Base-by-base conservation (phyloP, 2,888 invertebrate genomes). In the Campoplex nolae region DNA sequence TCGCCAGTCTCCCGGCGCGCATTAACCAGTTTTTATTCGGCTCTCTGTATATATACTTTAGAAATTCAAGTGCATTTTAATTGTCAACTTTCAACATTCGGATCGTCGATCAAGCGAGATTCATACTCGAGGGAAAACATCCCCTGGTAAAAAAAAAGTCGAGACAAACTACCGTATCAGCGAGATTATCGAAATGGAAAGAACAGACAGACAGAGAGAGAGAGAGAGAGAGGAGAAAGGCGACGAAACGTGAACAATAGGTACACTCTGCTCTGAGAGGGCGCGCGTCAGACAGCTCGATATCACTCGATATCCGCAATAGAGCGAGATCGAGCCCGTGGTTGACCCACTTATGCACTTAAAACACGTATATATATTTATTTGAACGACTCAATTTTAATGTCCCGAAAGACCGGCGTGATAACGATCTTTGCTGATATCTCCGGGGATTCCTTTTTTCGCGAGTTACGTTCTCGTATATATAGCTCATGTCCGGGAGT, bases 221-320 rank as follows among this genome's bases (percentile, higher is more conserved):
- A 48, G 35, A 62, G 58, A n/a, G n/a, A n/a, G n/a, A n/a, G 56
- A 68, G 38, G 45, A 3, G 62, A 73, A 58, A 71, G 70, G 38
- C 56, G 71, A 65, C 65, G 71, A 76, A 75, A 85, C 42, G 56
- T 74, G 81, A 51, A 81, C 32, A 32, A 38, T 23, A 77, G 35
- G 35, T 35, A 54, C 45, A 73, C 45, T 56, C 83, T 56, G 58
- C 23, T 79, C 68, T 62, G 65, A 74, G 77, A 84, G 70, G 86
- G 74, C 70, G 86, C 65, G 73, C 81, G 74, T 74, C 42, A 74
- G 81, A 71, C 80, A 84, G 84, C 81, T 86, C 86, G 84, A 86
- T 86, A 86, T 81, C 84, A 86, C 81, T 86, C 86, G 86, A 86
- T 84, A 86, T 86, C 84, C 86, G 86, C 84, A 83, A 86, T 80